These are phyloP conservation scores for Macrosteles quadrilineatus DNA, from an alignment of 1,140 invertebrate genomes.

Conservation along the genomic window DNA sequence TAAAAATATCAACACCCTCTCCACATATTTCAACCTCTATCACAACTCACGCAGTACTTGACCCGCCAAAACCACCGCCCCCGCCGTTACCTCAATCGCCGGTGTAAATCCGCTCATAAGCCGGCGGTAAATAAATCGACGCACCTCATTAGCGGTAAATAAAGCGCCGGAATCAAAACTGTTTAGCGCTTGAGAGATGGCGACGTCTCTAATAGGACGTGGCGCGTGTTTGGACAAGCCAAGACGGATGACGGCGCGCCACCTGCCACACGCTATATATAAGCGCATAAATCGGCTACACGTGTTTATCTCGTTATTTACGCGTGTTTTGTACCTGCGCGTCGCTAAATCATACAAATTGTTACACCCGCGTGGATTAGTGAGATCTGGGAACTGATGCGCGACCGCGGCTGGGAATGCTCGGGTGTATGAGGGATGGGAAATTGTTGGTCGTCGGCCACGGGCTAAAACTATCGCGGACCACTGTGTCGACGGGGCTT, in stretches of 20 bases:
- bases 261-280: constrained; percentile 1
- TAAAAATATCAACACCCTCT: too few species aligned
- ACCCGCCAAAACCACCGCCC: too few species aligned
- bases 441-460: too few species aligned
- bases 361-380: constrained; percentile 3
- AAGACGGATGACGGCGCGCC: background rate
- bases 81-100: background rate
- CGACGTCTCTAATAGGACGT: background rate
- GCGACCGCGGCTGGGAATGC: too few species aligned
- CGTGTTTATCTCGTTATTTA: constrained; percentile 18
- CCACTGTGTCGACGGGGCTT: too few species aligned
- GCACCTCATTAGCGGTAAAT: background rate
- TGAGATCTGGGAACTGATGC: background rate
- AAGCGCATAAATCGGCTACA: constrained; percentile 1
- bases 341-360: constrained; percentile 6
- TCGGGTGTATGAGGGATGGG: too few species aligned
- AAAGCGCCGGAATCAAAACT: background rate
- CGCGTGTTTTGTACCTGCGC: background rate
- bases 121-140: background rate
- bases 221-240: background rate
- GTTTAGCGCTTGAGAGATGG: background rate
- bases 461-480: too few species aligned
- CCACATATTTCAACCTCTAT: background rate
- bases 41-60: background rate
- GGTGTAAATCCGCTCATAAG: background rate